These are phyloP conservation scores for Halocaridina rubra DNA, from an alignment of 2,888 invertebrate genomes.

Conservation along the genomic window DNA sequence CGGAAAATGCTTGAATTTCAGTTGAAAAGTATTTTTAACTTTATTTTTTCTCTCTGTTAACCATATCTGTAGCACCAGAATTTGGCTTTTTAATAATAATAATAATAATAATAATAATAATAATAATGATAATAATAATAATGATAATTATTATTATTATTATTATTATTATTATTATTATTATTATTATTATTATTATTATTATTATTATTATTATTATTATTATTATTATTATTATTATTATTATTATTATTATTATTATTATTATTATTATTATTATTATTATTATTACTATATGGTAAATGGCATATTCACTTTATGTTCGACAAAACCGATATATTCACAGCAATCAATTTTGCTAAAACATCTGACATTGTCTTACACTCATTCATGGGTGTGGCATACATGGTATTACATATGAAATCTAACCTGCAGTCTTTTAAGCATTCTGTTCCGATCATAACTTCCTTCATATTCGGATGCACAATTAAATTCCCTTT, in stretches of 20 bases:
- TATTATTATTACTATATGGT: not conserved
- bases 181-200: conserved; percentile 15
- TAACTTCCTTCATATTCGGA: not conserved
- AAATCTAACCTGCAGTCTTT: not conserved
- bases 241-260: not conserved
- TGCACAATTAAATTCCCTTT: not conserved
- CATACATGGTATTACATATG: not conserved
- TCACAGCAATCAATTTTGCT: not conserved
- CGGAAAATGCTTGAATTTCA: too few species aligned
- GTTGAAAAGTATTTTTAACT: too few species aligned
- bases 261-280: not conserved
- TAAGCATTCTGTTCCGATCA: not conserved
- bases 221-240: not conserved
- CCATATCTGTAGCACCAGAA: too few species aligned
- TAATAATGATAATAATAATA: not conserved
- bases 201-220: not conserved
- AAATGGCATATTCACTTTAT: too few species aligned
- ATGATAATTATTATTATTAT: not conserved
- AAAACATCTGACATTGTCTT: not conserved
- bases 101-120: not conserved
- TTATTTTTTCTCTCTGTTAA: too few species aligned
- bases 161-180: conserved; percentile 18
- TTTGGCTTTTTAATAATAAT: not conserved
- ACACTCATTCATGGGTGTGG: not conserved
- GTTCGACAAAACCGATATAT: not conserved